phyloP scores from a whole-genome alignment of 1,140 invertebrate genomes.

The Nixonia krombeini region DNA sequence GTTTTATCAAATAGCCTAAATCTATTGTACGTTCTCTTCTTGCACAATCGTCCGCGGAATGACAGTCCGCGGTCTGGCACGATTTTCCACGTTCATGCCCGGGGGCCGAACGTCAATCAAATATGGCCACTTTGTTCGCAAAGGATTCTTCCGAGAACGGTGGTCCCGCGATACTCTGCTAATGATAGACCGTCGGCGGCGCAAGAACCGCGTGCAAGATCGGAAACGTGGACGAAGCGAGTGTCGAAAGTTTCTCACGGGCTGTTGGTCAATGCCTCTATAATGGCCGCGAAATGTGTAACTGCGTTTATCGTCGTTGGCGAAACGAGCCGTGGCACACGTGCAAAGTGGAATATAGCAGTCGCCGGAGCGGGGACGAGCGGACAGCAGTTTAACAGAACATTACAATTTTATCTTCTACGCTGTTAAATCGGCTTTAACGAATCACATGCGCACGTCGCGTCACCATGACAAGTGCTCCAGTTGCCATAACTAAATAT shows the following conservation, averaged over 20 bases:
- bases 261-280: slow-evolving; percentile 49
- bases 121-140: slow-evolving; percentile 33
- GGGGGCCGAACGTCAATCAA: slow-evolving; percentile 12
- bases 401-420: slow-evolving; percentile 28
- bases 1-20: slow-evolving; percentile 1
- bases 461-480: no score
- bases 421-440: slow-evolving; percentile 27
- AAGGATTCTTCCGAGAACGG: slow-evolving; percentile 26
- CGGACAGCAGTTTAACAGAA: slow-evolving; percentile 29
- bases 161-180: slow-evolving; percentile 30
- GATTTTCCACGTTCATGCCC: slow-evolving; percentile 23
- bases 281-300: slow-evolving; percentile 49
- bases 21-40: slow-evolving; percentile 7
- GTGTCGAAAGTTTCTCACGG: slow-evolving; percentile 50
- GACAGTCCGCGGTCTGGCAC: no score
- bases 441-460: slow-evolving; percentile 16
- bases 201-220: slow-evolving; percentile 39
- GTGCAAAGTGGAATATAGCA: slow-evolving; percentile 24
- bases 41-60: no score
- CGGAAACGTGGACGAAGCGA: slow-evolving; percentile 30
- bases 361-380: slow-evolving; percentile 15
- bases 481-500: no score
- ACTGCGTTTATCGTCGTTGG: slow-evolving; percentile 44
- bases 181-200: slow-evolving; percentile 32
- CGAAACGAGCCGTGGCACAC: slow-evolving; percentile 30